These are phyloP conservation scores for Oligia fasciuncula DNA, from an alignment of 2,888 invertebrate genomes.

Conservation along the genomic window DNA sequence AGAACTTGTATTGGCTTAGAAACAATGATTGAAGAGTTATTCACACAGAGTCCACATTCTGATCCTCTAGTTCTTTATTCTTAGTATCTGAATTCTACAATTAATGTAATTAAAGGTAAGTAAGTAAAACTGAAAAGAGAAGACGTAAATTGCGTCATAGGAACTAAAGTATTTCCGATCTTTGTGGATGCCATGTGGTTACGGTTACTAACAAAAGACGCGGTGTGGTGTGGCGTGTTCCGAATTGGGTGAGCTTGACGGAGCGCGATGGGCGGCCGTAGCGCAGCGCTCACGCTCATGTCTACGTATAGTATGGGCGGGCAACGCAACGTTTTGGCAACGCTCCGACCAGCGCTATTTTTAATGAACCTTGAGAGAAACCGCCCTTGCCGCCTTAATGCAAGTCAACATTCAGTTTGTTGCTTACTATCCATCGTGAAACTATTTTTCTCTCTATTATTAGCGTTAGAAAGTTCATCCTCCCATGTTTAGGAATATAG, in stretches of 20 bases:
- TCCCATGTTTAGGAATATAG: slow-evolving; percentile 74
- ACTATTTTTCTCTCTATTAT: slow-evolving; percentile 73
- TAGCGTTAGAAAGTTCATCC: slow-evolving; percentile 70
- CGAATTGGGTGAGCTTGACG: slow-evolving; percentile 80
- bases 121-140: not conserved
- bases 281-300: slow-evolving; percentile 69
- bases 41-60: not conserved
- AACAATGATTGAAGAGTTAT: slow-evolving; percentile 3
- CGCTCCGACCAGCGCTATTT: slow-evolving; percentile 85
- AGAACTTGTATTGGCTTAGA: not conserved
- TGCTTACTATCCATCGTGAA: slow-evolving; percentile 69
- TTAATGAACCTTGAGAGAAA: slow-evolving; percentile 88
- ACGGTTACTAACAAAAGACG: slow-evolving; percentile 48
- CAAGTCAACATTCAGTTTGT: slow-evolving; percentile 74
- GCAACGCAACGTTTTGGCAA: slow-evolving; percentile 85
- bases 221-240: slow-evolving; percentile 65
- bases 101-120: not conserved
- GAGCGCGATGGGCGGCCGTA: slow-evolving; percentile 73
- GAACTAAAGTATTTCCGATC: slow-evolving; percentile 5
- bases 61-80: not conserved
- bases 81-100: not conserved
- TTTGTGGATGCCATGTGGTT: slow-evolving; percentile 32
- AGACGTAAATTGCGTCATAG: not conserved
- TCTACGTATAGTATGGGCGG: slow-evolving; percentile 84
- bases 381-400: slow-evolving; percentile 86